Conservation (phyloP, 2,797 vertebrate genomes). For the Xenopus petersii region DNA sequence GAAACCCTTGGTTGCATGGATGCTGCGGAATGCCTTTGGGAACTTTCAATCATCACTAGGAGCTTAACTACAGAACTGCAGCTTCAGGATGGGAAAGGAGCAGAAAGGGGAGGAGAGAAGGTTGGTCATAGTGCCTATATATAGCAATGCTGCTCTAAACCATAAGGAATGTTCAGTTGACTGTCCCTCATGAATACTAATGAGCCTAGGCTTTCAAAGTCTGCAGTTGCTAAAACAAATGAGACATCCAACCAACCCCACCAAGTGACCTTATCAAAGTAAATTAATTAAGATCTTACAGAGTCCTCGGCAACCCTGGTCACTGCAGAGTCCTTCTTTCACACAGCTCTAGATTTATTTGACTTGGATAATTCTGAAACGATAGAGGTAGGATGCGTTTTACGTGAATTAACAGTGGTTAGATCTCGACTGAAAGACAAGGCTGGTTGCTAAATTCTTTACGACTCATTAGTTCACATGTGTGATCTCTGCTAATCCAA, state of each 20-base stretch:
- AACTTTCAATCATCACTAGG: conserved; percentile 40
- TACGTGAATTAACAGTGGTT: background rate
- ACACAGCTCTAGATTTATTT: background rate
- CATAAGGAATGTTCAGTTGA: conserved; percentile 51
- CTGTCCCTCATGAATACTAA: conserved; percentile 53
- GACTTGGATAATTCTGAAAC: background rate
- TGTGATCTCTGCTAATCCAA: too few relatives aligned
- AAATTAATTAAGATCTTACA: conserved; percentile 52
- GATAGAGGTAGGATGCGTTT: background rate
- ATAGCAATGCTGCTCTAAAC: conserved; percentile 50
- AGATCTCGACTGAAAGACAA: too few relatives aligned
- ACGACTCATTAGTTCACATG: too few relatives aligned
- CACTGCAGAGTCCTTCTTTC: conserved; percentile 28
- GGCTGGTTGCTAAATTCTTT: too few relatives aligned
- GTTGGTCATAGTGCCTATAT: conserved; percentile 41
- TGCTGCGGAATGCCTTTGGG: conserved; percentile 39
- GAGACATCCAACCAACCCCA: conserved; percentile 52
- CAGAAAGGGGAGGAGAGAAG: conserved; percentile 37
- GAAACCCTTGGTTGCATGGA: conserved; percentile 12
- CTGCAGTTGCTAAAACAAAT: conserved; percentile 52
- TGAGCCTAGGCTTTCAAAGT: conserved; percentile 52
- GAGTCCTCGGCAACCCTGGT: conserved; percentile 41
- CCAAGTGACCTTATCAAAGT: conserved; percentile 52
- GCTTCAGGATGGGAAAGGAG: conserved; percentile 26
- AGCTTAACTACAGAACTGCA: conserved; percentile 30